phyloP scores from a whole-genome alignment of 2,113 vertebrate species.

The Motacilla alba region DNA sequence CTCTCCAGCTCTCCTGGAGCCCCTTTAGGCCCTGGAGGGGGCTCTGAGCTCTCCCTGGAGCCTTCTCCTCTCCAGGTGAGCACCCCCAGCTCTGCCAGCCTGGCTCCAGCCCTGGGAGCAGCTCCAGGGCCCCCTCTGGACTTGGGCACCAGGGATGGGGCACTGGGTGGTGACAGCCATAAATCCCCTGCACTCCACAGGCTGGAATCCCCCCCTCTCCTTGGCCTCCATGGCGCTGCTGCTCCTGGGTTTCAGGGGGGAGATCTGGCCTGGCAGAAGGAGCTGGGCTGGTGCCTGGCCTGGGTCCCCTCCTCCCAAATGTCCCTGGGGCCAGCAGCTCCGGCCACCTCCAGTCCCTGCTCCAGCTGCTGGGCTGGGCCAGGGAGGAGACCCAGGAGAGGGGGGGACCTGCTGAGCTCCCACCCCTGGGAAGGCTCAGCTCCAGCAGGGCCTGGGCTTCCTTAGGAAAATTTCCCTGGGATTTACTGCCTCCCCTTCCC shows the following conservation, averaged over 20 bases:
- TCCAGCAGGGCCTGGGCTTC: background rate
- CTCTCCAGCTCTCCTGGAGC: too few relatives aligned
- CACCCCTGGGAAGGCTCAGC: background rate
- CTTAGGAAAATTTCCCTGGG: background rate
- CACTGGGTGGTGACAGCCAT: background rate
- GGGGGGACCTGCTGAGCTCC: background rate
- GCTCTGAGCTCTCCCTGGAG: too few relatives aligned
- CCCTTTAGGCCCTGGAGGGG: too few relatives aligned
- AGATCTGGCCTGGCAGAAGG: background rate
- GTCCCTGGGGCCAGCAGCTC: background rate
- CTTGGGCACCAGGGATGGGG: background rate
- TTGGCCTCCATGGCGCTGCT: fast-evolving
- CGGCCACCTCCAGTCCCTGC: background rate
- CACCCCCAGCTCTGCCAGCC: too few relatives aligned
- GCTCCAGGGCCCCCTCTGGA: background rate
- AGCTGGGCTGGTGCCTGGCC: background rate
- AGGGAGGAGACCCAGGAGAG: background rate
- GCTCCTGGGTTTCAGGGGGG: fast-evolving
- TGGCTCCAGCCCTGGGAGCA: too few relatives aligned
- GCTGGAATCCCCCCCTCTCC: background rate
- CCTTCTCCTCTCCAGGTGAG: too few relatives aligned
- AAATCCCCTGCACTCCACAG: fast-evolving
- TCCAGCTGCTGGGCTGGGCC: background rate
- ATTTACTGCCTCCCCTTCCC: background rate
- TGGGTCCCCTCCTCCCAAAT: background rate